Evolutionary conservation across 2,113 vertebrate genomes (phyloP).

Genomic region (Uropsilus gracilis): DNA sequence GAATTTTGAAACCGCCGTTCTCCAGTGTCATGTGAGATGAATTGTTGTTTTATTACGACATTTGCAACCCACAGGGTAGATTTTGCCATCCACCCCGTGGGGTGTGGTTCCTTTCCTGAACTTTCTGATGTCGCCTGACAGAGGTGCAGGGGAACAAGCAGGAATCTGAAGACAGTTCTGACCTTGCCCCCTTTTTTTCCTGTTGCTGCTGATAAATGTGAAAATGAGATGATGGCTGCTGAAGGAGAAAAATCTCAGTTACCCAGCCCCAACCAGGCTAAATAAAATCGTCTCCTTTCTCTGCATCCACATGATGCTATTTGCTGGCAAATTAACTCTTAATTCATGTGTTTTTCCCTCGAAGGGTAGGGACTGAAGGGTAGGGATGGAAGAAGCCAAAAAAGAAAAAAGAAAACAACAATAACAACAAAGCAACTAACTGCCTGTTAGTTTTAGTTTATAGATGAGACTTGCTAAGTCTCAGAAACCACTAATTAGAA

Average conservation of each 20-base stretch:
- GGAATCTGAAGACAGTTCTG: background rate
- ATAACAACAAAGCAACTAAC: background rate
- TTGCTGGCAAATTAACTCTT: constrained; percentile 52
- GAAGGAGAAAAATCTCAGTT: background rate
- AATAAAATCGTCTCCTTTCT: background rate
- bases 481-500: constrained; percentile 68
- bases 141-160: too few species aligned
- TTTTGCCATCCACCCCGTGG: background rate
- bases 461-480: constrained; percentile 27
- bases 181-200: background rate
- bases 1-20: constrained; percentile 60
- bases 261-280: background rate
- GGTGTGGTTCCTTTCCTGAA: background rate
- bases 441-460: constrained; percentile 43
- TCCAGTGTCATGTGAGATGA: constrained; percentile 48
- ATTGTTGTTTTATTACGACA: constrained; percentile 18
- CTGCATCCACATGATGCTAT: background rate
- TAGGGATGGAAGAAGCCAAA: background rate
- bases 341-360: constrained; percentile 28
- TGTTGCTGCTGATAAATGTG: background rate
- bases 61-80: background rate
- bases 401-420: background rate
- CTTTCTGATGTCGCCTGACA: background rate
- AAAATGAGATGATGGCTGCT: background rate
- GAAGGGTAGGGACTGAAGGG: background rate